These are phyloP conservation scores for Holcopasites calliopsidis DNA, from an alignment of 1,140 invertebrate species.

Conservation along the genomic window DNA sequence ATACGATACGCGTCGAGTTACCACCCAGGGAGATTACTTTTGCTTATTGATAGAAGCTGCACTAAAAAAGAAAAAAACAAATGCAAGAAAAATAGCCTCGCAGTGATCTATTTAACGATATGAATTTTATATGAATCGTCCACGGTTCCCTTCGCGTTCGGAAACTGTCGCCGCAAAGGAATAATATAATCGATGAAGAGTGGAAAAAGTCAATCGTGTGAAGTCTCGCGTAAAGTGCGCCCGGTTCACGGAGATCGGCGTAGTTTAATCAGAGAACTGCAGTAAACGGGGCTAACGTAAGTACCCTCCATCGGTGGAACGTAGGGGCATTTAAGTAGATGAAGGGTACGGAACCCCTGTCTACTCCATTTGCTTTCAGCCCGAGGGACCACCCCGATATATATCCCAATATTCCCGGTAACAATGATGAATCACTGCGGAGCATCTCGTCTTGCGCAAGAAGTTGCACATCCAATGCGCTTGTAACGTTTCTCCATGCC, in stretches of 20 bases:
- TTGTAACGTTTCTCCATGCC: slow-evolving; percentile 50
- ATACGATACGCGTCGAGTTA: not conserved
- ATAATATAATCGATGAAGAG: slow-evolving; percentile 36
- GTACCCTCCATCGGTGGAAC: slow-evolving; percentile 53
- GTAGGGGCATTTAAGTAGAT: slow-evolving; percentile 67
- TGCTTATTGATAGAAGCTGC: too few species aligned
- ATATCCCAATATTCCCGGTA: slow-evolving; percentile 67
- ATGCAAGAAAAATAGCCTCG: too few species aligned
- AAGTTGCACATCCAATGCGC: slow-evolving; percentile 61
- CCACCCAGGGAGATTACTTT: too few species aligned
- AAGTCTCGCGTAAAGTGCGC: slow-evolving; percentile 47
- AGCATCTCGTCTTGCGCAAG: slow-evolving; percentile 64
- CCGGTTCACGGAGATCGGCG: slow-evolving; percentile 51
- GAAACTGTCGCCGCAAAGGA: slow-evolving; percentile 12
- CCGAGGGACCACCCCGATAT: slow-evolving; percentile 61
- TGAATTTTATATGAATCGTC: not conserved
- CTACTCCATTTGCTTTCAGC: slow-evolving; percentile 64
- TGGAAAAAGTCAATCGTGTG: slow-evolving; percentile 50
- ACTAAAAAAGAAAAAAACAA: too few species aligned
- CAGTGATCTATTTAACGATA: too few species aligned
- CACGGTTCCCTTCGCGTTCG: not conserved
- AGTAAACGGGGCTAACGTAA: slow-evolving; percentile 39
- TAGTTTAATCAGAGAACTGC: slow-evolving; percentile 67
- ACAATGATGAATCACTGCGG: slow-evolving; percentile 68
- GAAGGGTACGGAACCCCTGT: slow-evolving; percentile 65